Evolutionary conservation across 2,888 invertebrate species (phyloP).

Genomic region (Odontocolon sp.): DNA sequence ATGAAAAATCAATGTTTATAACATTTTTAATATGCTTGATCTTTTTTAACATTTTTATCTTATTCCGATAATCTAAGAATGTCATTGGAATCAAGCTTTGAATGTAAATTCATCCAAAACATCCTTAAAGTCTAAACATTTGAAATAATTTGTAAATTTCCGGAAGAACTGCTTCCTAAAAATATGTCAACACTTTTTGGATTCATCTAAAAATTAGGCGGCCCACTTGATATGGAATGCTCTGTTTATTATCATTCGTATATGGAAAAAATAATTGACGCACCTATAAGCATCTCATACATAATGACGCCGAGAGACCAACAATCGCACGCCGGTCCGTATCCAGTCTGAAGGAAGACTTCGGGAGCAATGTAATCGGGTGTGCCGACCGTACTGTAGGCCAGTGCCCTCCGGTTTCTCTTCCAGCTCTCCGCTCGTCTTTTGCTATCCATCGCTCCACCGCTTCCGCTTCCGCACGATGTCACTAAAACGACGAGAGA

Average conservation of each 20-base stretch:
- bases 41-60: too few relatives aligned
- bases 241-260: neutral
- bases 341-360: slow-evolving; percentile 98
- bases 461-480: slow-evolving; percentile 78
- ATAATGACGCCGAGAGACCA: slow-evolving; percentile 99
- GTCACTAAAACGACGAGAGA: slow-evolving; percentile 70
- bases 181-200: too few relatives aligned
- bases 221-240: neutral
- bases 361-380: slow-evolving; percentile 99
- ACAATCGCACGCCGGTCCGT: slow-evolving; percentile 99
- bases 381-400: slow-evolving; percentile 97
- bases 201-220: too few relatives aligned
- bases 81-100: too few relatives aligned
- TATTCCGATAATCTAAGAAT: slow-evolving; percentile 8
- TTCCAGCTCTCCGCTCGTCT: slow-evolving; percentile 99
- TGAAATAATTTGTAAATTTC: too few relatives aligned
- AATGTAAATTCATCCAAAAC: too few relatives aligned
- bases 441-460: slow-evolving; percentile 98
- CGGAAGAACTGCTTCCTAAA: too few relatives aligned
- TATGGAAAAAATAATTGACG: too few relatives aligned
- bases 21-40: too few relatives aligned
- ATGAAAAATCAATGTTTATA: too few relatives aligned
- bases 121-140: too few relatives aligned
- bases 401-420: slow-evolving; percentile 96
- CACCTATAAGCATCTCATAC: slow-evolving; percentile 99